A percentile compares a stretch with the other conserved stretches of the same genome.
phyloP scores from a whole-genome alignment of 2,888 invertebrate species.

The Amphimallon solstitiale region DNA sequence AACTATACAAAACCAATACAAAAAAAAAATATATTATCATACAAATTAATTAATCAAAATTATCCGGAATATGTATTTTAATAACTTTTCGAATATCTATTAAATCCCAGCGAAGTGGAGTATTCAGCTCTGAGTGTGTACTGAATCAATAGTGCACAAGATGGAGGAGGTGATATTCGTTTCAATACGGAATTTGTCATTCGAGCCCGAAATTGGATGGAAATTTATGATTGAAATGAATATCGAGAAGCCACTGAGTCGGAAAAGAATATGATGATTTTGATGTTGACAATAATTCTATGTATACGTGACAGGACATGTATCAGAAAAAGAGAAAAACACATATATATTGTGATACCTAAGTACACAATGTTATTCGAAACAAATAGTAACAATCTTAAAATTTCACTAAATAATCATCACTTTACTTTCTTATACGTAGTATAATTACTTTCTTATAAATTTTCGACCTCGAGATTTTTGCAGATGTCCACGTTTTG shows the following conservation, averaged over 20 bases:
- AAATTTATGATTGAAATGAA: constrained; percentile 65
- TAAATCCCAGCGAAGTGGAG: neutral
- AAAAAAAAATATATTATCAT: no score
- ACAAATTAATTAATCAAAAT: no score
- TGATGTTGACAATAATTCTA: constrained; percentile 18
- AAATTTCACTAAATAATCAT: no score
- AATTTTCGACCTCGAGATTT: no score
- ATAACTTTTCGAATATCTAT: no score
- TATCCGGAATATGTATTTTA: no score
- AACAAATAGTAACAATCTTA: no score
- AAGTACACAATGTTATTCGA: no score
- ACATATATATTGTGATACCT: constrained; percentile 17
- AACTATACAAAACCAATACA: no score
- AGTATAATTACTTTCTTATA: no score
- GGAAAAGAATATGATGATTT: constrained; percentile 48
- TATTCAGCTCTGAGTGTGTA: constrained; percentile 5
- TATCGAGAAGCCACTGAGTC: constrained; percentile 57
- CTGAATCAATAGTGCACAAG: constrained; percentile 59
- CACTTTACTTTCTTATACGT: no score
- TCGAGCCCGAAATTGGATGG: constrained; percentile 64
- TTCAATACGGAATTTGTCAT: constrained; percentile 64
- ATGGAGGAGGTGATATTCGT: constrained; percentile 59
- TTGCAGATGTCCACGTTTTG: no score
- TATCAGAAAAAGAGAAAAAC: neutral
- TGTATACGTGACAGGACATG: constrained; percentile 42